Conservation (phyloP, 2,113 vertebrate genomes). For the Oreochromis tanganicae region DNA sequence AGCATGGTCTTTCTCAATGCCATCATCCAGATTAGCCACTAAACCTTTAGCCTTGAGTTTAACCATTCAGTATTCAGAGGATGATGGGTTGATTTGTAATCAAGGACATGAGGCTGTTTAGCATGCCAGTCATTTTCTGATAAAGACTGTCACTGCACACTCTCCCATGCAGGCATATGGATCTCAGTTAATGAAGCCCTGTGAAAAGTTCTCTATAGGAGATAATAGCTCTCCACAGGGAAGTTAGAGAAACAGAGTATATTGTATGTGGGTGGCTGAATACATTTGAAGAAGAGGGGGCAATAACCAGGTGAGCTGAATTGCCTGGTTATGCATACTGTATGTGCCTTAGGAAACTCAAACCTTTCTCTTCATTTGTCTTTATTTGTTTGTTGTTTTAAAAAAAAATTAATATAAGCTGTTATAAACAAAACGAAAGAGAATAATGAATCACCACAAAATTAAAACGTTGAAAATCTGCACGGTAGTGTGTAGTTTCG, state of each 20-base stretch:
- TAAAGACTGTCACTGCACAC: not conserved
- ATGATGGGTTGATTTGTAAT: constrained; percentile 1
- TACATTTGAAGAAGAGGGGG: not conserved
- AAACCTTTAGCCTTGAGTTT: not conserved
- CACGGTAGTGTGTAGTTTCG: not conserved
- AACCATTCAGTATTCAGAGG: not conserved
- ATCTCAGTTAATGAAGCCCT: not conserved
- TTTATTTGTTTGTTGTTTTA: not conserved
- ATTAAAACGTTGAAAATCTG: not conserved
- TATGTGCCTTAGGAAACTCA: not conserved
- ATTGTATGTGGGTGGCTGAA: not conserved
- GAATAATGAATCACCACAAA: not conserved
- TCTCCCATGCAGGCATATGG: not conserved
- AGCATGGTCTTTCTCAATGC: not conserved
- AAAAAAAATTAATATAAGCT: not conserved
- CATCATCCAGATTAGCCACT: not conserved
- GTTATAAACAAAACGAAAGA: not conserved
- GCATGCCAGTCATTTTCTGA: constrained; percentile 21
- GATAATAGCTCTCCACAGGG: not conserved
- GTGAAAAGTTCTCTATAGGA: not conserved
- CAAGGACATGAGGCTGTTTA: not conserved
- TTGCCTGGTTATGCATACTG: not conserved
- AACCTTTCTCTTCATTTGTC: not conserved
- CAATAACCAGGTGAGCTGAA: not conserved
- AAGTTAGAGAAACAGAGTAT: not conserved